Evolutionary conservation across 2,797 vertebrate species (phyloP).

Genomic region (Gallinago nigripennis): DNA sequence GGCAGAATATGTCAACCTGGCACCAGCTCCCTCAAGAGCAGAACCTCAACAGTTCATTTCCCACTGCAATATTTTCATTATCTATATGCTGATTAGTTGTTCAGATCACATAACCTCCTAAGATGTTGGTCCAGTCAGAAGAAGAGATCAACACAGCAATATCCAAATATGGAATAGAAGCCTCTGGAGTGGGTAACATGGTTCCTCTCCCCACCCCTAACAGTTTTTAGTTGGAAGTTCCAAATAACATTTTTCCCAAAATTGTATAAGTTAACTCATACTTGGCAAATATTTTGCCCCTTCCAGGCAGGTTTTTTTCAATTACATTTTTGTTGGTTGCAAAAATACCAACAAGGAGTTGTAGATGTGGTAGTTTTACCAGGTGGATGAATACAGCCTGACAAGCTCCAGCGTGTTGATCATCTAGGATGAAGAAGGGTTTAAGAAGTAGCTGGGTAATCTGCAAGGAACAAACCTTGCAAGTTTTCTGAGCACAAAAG

Average conservation of each 20-base stretch:
- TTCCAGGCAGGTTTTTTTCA: not conserved
- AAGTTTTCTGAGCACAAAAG: constrained; percentile 48
- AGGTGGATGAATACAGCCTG: not conserved
- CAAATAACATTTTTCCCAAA: rapidly evolving
- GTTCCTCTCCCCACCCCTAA: not conserved
- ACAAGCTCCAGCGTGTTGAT: not conserved
- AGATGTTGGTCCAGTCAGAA: not conserved
- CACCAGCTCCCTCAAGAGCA: not conserved
- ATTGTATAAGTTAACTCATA: not conserved
- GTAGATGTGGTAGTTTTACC: not conserved
- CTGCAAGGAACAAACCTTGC: not conserved
- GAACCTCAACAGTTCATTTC: not conserved
- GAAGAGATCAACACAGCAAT: not conserved
- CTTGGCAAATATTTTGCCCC: not conserved
- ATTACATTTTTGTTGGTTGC: not conserved
- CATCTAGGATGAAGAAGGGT: not conserved
- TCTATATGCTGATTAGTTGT: not conserved
- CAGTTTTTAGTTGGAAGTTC: not conserved
- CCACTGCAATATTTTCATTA: not conserved
- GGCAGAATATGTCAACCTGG: not conserved
- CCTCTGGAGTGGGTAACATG: not conserved
- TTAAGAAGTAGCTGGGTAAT: constrained; percentile 7
- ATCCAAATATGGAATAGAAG: not conserved
- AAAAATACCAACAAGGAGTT: not conserved
- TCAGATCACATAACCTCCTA: not conserved